Base-by-base conservation (phyloP, 2,797 vertebrate species). In the Argyrosomus regius region DNA sequence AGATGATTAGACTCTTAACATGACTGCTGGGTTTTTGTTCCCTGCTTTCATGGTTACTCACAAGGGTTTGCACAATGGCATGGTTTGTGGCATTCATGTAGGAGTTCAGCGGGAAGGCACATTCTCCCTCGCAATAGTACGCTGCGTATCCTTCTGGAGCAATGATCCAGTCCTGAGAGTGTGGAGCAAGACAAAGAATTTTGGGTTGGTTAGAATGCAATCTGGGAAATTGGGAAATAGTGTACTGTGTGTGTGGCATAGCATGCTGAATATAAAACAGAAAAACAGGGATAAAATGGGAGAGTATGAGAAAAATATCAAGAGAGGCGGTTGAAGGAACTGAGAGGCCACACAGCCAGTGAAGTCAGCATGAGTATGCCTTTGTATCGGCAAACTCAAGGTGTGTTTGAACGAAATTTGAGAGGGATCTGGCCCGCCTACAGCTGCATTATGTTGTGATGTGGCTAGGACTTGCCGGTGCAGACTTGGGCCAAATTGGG, bases 81-180 rank as follows among this genome's bases (percentile, higher is more conserved):
- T 99, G 98, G 82, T 99, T 99, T 90, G 98, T 99, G 85, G 98
- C 98, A 0, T 99, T 99, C 98, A 99, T 99, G 94, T 99, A 99
- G 61, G 98, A 98, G 77, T 99, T 99, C 75, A 99, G 87, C 0
- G 98, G 98, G 92, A 99, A 99, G 92, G 98, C 97, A 6, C 98
- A 99, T 91, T 99, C 98, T 77, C 98, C 98, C 93, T 99, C 98
- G 56, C 98, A 99, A 93, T 99, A 99, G 93, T 98, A 99, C 0
- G 98, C 98, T 0, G 98, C 98, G 0, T 99, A 99, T 85, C 98
- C 98, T 84, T 99, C 98, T 0, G 98, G 98, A 77, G 98, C 98
- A 0, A 99, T 99, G 93, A 99, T 99, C 98, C 98, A 99, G 94
- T 99, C 98, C 98, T 99, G 89, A 74, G 48, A 65, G 54, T 0